Evolutionary conservation across 2,888 invertebrate species (phyloP), one percentile per base, ranked within the genome.

Genomic region (Acanthococcus lagerstroemiae): DNA sequence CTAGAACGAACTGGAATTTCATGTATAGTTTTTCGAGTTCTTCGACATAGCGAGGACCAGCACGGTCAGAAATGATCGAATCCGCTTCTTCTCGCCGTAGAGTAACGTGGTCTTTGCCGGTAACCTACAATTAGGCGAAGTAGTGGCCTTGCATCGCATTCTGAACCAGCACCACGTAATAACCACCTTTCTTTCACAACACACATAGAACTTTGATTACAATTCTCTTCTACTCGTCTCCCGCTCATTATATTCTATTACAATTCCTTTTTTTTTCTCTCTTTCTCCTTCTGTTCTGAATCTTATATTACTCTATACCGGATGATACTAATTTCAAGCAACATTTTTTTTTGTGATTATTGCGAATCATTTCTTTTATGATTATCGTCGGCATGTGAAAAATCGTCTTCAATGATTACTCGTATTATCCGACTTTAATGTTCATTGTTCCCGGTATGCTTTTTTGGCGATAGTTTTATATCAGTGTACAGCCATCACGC

Each of bases 211-310:
- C 63, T 54, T 58, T 58, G 52, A 63, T 63, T 63, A 52, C 63
- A 63, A 52, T 63, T 54, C 54, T 37, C 44, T 52, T 37, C 63
- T 30, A 37, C 63, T 54, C 63, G 61, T 61, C 61, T 26, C 61
- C 52, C 22, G 27, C 45, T 58, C 58, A 58, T 58, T 58, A 46
- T 54, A 37, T 63, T 54, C 63, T 63, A 52, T 63, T 63, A 63
- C 27, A 63, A 44, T 63, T 54, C 37, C 27, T 52, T 27, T 50
- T 48, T 55, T 30, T 67, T 69, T 69, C 70, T 70, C 65, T 67
- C 55, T 66, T 67, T 68, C 70, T 69, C 66, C 65, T 65, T 58
- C 57, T 55, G 55, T 46, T 55, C 65, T 24, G 58, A 19, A 48
- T 48, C 9, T 48, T 19, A 48, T 48, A 48, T 48, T 48, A 48